These are phyloP conservation scores for Probosciger aterrimus DNA, from an alignment of 2,113 vertebrate genomes.

Conservation along the genomic window DNA sequence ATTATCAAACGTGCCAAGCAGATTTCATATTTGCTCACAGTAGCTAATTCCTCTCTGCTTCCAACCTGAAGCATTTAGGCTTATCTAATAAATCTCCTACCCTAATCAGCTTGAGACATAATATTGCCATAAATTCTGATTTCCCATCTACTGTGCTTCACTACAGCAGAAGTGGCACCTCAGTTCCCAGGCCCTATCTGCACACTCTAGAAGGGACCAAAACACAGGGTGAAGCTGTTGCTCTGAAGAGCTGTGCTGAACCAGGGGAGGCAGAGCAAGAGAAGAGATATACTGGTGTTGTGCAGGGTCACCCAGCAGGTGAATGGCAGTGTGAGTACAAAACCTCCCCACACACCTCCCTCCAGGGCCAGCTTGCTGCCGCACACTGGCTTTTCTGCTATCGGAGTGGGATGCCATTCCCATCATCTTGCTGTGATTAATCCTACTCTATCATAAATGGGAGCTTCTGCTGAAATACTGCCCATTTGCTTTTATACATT, in stretches of 20 bases:
- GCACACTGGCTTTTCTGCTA: background rate
- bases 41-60: background rate
- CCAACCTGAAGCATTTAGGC: background rate
- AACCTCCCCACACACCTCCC: background rate
- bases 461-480: background rate
- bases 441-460: background rate
- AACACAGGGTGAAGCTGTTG: background rate
- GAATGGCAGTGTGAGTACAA: background rate
- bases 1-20: background rate
- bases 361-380: background rate
- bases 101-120: background rate
- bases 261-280: rapidly evolving
- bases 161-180: background rate
- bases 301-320: background rate
- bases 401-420: background rate
- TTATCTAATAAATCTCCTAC: background rate
- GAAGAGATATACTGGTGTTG: rapidly evolving
- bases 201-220: background rate
- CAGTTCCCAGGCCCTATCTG: background rate
- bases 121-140: background rate
- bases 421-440: background rate
- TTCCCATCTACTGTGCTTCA: background rate
- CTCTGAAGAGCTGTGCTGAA: background rate
- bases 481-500: background rate
- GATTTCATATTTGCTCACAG: background rate